Evolutionary conservation across 2,797 vertebrate genomes (phyloP).

Genomic region (Loriculus beryllinus): DNA sequence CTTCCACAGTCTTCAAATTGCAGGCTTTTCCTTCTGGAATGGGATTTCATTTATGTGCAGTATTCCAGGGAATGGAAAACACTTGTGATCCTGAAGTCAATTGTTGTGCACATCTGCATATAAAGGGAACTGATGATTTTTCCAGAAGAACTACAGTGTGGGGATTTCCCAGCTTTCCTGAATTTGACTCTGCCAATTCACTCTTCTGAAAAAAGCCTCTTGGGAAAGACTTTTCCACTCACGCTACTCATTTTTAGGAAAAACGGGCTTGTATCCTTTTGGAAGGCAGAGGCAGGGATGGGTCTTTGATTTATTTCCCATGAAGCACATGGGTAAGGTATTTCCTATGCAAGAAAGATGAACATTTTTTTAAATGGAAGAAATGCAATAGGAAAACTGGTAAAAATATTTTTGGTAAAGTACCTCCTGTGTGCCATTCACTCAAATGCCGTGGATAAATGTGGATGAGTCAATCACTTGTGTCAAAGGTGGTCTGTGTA

Average conservation of each 20-base stretch:
- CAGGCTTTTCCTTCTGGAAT: neutral
- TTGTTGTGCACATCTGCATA: neutral
- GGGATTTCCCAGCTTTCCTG: neutral
- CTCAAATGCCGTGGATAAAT: neutral
- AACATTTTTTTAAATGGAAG: neutral
- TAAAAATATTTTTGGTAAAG: accelerated
- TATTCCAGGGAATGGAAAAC: neutral
- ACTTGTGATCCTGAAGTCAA: neutral
- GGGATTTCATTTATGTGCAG: neutral
- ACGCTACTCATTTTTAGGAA: neutral
- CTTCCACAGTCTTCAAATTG: neutral
- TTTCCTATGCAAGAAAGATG: neutral
- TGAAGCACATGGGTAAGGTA: neutral
- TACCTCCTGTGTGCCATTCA: neutral
- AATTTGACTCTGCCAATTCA: neutral
- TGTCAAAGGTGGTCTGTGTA: neutral
- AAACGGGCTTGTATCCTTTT: neutral
- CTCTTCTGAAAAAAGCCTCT: neutral
- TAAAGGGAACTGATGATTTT: neutral
- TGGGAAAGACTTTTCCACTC: neutral
- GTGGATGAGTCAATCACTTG: neutral
- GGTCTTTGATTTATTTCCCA: neutral
- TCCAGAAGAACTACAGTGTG: neutral
- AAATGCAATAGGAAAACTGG: neutral
- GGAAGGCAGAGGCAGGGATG: neutral